Conservation (phyloP, 2,113 vertebrate species). For the Macheiramphus alcinus region DNA sequence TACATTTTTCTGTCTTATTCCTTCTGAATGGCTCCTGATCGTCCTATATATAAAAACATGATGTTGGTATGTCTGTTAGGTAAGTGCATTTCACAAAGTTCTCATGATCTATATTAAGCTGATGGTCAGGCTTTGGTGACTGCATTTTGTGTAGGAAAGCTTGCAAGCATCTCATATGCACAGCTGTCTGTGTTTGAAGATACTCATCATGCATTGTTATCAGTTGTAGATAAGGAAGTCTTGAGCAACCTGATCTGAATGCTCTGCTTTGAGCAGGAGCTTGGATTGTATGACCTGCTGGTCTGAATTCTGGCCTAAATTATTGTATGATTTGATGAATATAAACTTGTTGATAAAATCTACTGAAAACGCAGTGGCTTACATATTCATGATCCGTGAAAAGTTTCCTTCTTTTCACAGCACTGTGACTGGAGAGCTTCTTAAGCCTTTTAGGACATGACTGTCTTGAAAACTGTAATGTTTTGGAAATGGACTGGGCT, state of each 20-base stretch:
- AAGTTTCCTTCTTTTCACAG: not conserved
- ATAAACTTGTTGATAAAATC: not conserved
- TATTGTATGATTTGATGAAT: not conserved
- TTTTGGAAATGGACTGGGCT: conserved; percentile 13
- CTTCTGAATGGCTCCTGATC: not conserved
- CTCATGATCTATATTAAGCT: not conserved
- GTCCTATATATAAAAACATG: not conserved
- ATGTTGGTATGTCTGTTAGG: not conserved
- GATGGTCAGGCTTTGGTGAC: not conserved
- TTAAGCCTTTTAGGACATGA: not conserved
- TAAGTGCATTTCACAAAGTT: not conserved
- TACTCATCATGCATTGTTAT: not conserved
- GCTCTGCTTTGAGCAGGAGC: not conserved
- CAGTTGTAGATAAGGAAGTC: not conserved
- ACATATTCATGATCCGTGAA: accelerated
- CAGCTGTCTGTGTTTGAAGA: not conserved
- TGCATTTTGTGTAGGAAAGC: not conserved
- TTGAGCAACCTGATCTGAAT: not conserved
- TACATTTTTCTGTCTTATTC: not conserved
- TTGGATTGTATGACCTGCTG: not conserved
- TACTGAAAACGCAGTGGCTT: not conserved
- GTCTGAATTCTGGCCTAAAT: not conserved
- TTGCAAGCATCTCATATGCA: not conserved
- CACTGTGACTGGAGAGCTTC: not conserved
- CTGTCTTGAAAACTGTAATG: not conserved